Base-by-base conservation (phyloP, 35 echinoderm and acorn worm genomes). In the Apostichopus japonicus region DNA sequence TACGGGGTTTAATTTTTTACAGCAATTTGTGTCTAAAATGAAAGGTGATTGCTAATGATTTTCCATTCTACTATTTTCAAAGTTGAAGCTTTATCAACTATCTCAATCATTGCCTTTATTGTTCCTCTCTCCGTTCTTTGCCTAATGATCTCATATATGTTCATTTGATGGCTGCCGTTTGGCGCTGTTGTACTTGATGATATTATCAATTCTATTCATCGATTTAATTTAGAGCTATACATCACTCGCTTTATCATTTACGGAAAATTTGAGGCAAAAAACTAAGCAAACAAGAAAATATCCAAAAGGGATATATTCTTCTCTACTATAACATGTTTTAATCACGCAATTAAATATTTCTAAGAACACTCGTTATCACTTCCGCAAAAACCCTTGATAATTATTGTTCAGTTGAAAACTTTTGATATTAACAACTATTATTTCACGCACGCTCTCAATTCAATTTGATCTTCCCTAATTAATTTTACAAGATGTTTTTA, bases 401-500 rank as follows among this genome's bases (percentile, higher is more conserved):
- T 19, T 75, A 75, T 75, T 75, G n/a, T 24, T 75, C 71, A 75
- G 23, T 75, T 75, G 14, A 75, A 14, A 21, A 44, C 33, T 44
- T 44, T 75, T 7, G 11, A 75, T 75, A 75, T 75, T 75, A 75
- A 75, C 71, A 75, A 75, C 71, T 75, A 75, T 75, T 75, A 75
- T n/a, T 75, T 75, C 71, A 75, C 21, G 71, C 71, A 75, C 71
- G 71, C 17, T 21, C 17, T 75, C 71, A 75, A 75, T 75, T 75
- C 71, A 75, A 75, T 75, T 75, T 75, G 22, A 75, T 75, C 71
- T 75, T 19, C 71, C 71, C 71, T 75, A 75, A 75, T 75, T 75
- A 75, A 75, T 75, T 75, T 75, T 75, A 75, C 71, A 75, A 19
- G 71, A 75, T 75, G 71, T 75, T 61, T 44, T 75, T 75, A 75